phyloP scores from a whole-genome alignment of 2,113 vertebrate species.

The Onychostruthus taczanowskii region DNA sequence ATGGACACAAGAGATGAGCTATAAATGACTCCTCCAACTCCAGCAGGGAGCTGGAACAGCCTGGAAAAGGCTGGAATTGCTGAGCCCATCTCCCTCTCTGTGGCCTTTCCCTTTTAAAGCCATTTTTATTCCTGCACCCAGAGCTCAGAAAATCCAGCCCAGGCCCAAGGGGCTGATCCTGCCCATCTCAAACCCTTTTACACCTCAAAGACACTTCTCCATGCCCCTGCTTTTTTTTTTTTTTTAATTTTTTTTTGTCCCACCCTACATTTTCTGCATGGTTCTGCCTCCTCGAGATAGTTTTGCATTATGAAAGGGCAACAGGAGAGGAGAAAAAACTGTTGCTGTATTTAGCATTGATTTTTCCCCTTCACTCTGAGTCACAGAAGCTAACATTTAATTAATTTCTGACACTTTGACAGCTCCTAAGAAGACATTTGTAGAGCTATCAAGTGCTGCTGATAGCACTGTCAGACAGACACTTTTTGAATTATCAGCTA shows the following conservation, averaged over 20 bases:
- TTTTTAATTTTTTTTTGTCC: neutral
- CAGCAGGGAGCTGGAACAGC: accelerated
- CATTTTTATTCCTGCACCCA: neutral
- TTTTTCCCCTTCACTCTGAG: constrained; percentile 68
- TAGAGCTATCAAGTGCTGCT: constrained; percentile 70
- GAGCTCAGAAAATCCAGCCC: neutral
- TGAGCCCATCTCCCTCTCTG: neutral
- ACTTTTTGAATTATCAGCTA: constrained; percentile 63
- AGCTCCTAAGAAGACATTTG: constrained; percentile 75
- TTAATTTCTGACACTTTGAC: constrained; percentile 85
- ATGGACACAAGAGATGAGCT: neutral
- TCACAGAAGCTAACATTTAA: constrained; percentile 80
- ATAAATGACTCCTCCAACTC: neutral
- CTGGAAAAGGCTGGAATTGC: neutral
- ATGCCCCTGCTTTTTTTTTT: neutral
- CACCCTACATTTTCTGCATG: constrained; percentile 24
- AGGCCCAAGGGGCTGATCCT: neutral
- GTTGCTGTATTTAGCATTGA: constrained; percentile 54
- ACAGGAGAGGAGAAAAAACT: neutral
- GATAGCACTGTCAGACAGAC: constrained; percentile 70
- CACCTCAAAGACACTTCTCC: neutral
- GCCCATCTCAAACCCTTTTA: neutral
- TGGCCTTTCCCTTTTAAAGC: neutral
- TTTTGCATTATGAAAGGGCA: constrained; percentile 56
- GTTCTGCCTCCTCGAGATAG: constrained; percentile 29